These are phyloP conservation scores for Chaetorhynchus papuensis DNA, from an alignment of 2,113 vertebrate species.

Conservation along the genomic window DNA sequence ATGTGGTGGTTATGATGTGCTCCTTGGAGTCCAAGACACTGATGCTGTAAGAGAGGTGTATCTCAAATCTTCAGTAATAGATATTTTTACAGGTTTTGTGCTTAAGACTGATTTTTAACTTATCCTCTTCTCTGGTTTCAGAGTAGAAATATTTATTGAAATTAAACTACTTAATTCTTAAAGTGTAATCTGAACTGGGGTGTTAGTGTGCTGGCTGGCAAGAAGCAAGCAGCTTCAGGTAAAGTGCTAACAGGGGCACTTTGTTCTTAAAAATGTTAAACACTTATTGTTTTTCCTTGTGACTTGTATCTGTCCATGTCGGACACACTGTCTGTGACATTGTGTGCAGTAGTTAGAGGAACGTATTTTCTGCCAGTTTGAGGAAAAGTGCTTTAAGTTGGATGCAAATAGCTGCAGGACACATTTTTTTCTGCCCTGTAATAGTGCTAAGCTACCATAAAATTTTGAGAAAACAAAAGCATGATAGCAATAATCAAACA, in stretches of 20 bases:
- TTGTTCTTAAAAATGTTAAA: not conserved
- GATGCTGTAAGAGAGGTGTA: not conserved
- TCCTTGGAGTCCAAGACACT: accelerated
- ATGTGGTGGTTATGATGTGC: not conserved
- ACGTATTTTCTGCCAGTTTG: not conserved
- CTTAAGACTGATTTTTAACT: not conserved
- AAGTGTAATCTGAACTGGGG: not conserved
- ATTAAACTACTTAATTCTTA: not conserved
- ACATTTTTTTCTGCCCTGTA: not conserved
- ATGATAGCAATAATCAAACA: not conserved
- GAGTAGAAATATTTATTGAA: not conserved
- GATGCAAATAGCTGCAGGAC: not conserved
- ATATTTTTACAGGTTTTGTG: not conserved
- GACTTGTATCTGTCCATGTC: accelerated
- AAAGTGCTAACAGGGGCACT: not conserved
- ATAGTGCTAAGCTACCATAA: not conserved
- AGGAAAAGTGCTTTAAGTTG: not conserved
- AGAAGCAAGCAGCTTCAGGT: not conserved
- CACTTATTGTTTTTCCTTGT: accelerated
- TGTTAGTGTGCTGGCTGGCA: not conserved
- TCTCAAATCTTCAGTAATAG: not conserved
- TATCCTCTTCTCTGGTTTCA: not conserved
- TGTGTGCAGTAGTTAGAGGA: not conserved
- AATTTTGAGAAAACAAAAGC: not conserved
- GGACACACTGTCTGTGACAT: accelerated